Base-by-base conservation (phyloP, 2,888 invertebrate genomes). In the Drosophila trichaetosa region DNA sequence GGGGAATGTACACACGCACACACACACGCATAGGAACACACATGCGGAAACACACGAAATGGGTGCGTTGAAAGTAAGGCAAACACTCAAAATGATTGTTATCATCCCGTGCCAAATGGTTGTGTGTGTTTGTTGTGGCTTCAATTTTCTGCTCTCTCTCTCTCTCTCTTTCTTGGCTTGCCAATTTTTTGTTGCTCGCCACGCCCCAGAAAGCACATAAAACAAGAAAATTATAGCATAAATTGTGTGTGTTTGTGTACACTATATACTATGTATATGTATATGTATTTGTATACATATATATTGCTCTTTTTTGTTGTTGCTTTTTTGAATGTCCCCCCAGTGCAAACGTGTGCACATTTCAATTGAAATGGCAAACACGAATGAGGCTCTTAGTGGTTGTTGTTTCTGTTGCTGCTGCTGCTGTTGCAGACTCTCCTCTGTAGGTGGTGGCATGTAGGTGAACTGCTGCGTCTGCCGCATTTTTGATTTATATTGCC, bases 71-170 rank as follows among this genome's bases (percentile, higher is more conserved):
- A 70, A 82, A 80, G 70, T 69, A 67, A 80, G 65, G 73, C 81
- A 83, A 87, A 89, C 88, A 82, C 90, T 85, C 75, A 84, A 85
- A 89, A 86, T 89, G 90, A 89, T 87, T 89, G 88, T 85, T 87
- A 85, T 80, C 83, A 72, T 73, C 64, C 51, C 54, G 58, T 27
- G 58, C 49, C 40, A 70, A 81, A 69, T 79, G 76, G 65, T 70
- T 65, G 52, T 40, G 67, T 59, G 57, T 18, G 31, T 48, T 31
- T 58, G 48, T 34, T 36, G 52, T 42, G 61, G 49, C 56, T 65
- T 52, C n/a, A 62, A 51, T 51, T 57, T 60, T 66, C 33, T 8
- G 4, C 24, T 54, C 64, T 36, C 18, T 38, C 67, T 16, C 7
- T 31, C 10, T 6, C 29, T 29, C 67, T 11, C 48, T 60, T 27